A percentile compares a stretch with the other conserved stretches of the same genome.
Evolutionary conservation across 2,888 invertebrate species (phyloP).

Genomic region (Sphinx pinastri): DNA sequence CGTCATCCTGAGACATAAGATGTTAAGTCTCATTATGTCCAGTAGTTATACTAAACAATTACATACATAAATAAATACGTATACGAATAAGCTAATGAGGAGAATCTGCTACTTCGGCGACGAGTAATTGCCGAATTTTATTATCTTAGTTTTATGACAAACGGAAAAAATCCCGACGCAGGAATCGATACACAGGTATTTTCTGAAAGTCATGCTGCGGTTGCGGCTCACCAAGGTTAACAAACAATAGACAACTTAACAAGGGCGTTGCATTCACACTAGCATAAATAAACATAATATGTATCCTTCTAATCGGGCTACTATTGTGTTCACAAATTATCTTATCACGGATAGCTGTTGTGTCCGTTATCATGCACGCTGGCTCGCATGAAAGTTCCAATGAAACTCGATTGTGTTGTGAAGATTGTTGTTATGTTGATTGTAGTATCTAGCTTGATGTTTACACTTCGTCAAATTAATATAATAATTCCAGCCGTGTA

Average conservation of each 20-base stretch:
- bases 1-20: no score
- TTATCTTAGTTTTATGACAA: no score
- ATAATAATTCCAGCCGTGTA: no score
- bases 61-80: no score
- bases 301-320: background rate
- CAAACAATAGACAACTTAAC: constrained; percentile 14
- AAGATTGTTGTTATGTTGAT: constrained; percentile 12
- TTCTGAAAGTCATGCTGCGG: constrained; percentile 4
- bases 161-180: no score
- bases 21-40: no score
- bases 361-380: constrained; percentile 17
- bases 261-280: constrained; percentile 11
- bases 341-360: constrained; percentile 12
- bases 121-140: no score
- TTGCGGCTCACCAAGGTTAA: constrained; percentile 3
- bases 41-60: no score
- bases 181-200: background rate
- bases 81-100: no score
- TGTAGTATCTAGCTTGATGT: background rate
- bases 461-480: no score
- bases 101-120: no score
- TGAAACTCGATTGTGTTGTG: background rate
- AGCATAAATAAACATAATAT: constrained; percentile 13
- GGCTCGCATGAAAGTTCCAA: constrained; percentile 13
- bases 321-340: constrained; percentile 21